phyloP scores from a whole-genome alignment of 2,888 invertebrate species.

The Abrostola triplasia region DNA sequence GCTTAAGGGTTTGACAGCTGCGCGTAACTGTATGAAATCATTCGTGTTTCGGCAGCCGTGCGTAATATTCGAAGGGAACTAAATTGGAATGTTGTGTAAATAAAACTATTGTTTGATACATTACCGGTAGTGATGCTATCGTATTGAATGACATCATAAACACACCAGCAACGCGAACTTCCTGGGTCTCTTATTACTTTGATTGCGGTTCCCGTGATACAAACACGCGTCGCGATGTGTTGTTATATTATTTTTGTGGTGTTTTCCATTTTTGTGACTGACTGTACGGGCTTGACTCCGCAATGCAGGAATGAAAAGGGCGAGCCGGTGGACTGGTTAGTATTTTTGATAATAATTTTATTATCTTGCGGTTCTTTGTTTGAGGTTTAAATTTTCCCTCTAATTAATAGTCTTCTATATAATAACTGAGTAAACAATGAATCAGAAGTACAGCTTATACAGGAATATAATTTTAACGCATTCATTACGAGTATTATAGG shows the following conservation, averaged over 20 bases:
- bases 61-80: slow-evolving; percentile 60
- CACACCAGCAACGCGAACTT: slow-evolving; percentile 66
- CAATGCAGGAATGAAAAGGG: slow-evolving; percentile 90
- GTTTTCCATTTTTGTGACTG: slow-evolving; percentile 64
- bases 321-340: slow-evolving; percentile 91
- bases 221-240: slow-evolving; percentile 69
- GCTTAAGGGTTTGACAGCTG: slow-evolving; percentile 23
- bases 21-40: slow-evolving; percentile 42
- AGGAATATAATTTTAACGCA: too few species aligned
- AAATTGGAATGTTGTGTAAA: slow-evolving; percentile 71
- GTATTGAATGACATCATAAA: slow-evolving; percentile 72
- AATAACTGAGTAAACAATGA: background rate
- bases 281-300: slow-evolving; percentile 71
- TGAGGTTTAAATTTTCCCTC: slow-evolving; percentile 24
- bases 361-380: slow-evolving; percentile 23
- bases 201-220: slow-evolving; percentile 55
- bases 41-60: slow-evolving; percentile 26
- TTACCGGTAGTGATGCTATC: slow-evolving; percentile 54
- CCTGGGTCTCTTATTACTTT: slow-evolving; percentile 75
- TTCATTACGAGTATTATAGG: too few species aligned
- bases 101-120: slow-evolving; percentile 75
- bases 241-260: slow-evolving; percentile 59
- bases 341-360: slow-evolving; percentile 35
- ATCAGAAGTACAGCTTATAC: background rate
- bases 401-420: slow-evolving; percentile 1